Evolutionary conservation across 2,113 vertebrate genomes (phyloP).

Genomic region (Tyto alba): DNA sequence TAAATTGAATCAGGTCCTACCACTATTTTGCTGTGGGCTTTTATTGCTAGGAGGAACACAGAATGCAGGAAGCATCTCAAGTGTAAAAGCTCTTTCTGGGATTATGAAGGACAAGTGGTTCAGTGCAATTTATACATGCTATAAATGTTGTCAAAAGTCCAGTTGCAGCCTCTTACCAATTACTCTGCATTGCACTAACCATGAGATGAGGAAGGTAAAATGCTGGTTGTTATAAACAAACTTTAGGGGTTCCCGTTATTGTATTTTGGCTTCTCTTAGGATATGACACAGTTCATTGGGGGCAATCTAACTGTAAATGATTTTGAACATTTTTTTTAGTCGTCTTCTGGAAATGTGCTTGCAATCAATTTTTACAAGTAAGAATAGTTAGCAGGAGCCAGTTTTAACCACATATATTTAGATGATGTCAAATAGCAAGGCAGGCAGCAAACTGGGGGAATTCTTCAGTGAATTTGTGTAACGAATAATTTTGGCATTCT

Average conservation of each 20-base stretch:
- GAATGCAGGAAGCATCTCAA: constrained; percentile 1
- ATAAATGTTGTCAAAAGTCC: constrained; percentile 41
- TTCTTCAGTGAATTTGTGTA: neutral
- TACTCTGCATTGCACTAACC: neutral
- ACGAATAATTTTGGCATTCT: neutral
- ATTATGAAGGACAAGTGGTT: constrained; percentile 54
- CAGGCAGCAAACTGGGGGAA: neutral
- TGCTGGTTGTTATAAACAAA: neutral
- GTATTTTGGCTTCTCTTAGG: neutral
- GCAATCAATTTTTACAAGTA: neutral
- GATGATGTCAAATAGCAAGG: neutral
- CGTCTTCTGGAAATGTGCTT: constrained; percentile 5
- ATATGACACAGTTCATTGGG: neutral
- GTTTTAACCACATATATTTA: constrained; percentile 15
- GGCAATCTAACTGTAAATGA: neutral
- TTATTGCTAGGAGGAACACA: constrained; percentile 27
- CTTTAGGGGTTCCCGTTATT: neutral
- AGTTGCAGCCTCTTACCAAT: neutral
- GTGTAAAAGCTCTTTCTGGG: constrained; percentile 50
- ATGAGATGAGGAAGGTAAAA: neutral
- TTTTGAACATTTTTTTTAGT: neutral
- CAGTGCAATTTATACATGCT: constrained; percentile 11
- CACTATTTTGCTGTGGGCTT: constrained; percentile 19
- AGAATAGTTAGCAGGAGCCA: neutral
- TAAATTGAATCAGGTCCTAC: constrained; percentile 44